A percentile compares a stretch with the other conserved stretches of the same genome.
These are phyloP conservation scores for Spisula solida DNA, from an alignment of 2,888 invertebrate species.

Conservation along the genomic window DNA sequence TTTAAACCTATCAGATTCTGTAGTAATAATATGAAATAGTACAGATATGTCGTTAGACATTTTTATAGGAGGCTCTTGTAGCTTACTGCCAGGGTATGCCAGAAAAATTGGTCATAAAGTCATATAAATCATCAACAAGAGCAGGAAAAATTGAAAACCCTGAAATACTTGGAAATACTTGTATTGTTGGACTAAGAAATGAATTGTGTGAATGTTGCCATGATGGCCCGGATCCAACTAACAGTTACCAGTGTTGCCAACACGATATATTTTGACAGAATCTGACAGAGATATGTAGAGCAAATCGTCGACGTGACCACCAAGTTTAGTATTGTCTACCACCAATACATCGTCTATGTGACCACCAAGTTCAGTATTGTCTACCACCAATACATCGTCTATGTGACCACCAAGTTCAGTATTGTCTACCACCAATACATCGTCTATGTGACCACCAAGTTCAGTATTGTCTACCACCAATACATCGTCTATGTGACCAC, in stretches of 20 bases:
- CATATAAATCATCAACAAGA: background rate
- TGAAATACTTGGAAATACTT: background rate
- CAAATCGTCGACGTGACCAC: too few relatives aligned
- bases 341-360: too few relatives aligned
- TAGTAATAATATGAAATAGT: background rate
- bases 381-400: too few relatives aligned
- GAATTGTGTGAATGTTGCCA: background rate
- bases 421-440: too few relatives aligned
- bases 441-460: too few relatives aligned
- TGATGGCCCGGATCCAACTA: background rate
- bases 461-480: too few relatives aligned
- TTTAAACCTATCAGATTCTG: background rate
- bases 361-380: too few relatives aligned
- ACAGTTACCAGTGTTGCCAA: background rate
- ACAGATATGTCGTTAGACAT: background rate
- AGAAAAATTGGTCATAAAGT: background rate
- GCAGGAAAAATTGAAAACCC: conserved; percentile 17
- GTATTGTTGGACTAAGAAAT: background rate
- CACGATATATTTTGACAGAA: conserved; percentile 3
- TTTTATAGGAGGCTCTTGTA: background rate
- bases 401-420: too few relatives aligned
- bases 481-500: too few relatives aligned
- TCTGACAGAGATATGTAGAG: background rate
- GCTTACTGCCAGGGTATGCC: background rate
- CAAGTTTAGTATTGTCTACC: too few relatives aligned